Percentiles rank a stretch among this genome's conserved stretches.
Conservation (phyloP, 2,888 invertebrate species). For the Itoplectis maculator region DNA sequence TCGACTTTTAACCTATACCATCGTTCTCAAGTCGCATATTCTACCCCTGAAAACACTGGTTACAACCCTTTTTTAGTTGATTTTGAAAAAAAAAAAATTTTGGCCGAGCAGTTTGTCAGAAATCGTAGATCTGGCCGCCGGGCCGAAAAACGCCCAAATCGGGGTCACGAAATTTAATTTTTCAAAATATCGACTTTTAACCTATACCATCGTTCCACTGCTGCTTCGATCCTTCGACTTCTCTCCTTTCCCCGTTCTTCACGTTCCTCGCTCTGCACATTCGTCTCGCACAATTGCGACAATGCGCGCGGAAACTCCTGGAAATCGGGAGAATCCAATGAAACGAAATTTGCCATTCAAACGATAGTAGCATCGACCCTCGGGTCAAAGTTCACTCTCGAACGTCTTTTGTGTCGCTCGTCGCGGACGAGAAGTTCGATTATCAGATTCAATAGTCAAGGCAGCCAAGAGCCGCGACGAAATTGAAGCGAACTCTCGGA, state of each 20-base stretch:
- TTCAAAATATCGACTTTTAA: too few relatives aligned
- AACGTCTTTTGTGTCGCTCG: slow-evolving; percentile 49
- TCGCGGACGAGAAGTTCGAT: slow-evolving; percentile 48
- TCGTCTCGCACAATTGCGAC: slow-evolving; percentile 1
- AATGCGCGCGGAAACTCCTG: slow-evolving; percentile 19
- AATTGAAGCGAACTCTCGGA: slow-evolving; percentile 39
- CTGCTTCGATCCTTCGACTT: slow-evolving; percentile 11
- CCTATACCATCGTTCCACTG: too few relatives aligned
- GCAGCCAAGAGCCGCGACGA: slow-evolving; percentile 6
- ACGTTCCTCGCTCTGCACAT: neutral
- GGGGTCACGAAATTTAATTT: too few relatives aligned
- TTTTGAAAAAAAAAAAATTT: too few relatives aligned
- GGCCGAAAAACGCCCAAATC: too few relatives aligned
- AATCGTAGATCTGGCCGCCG: too few relatives aligned
- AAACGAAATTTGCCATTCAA: slow-evolving; percentile 39
- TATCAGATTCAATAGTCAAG: slow-evolving; percentile 43
- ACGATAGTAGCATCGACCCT: neutral
- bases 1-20: too few relatives aligned
- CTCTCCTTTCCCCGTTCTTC: neutral
- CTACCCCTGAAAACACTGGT: too few relatives aligned
- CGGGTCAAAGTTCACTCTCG: slow-evolving; percentile 17
- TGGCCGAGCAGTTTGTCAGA: too few relatives aligned
- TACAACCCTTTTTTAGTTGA: too few relatives aligned
- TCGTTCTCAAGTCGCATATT: too few relatives aligned
- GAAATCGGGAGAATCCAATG: slow-evolving; percentile 11